These are phyloP conservation scores for Diplogasteroides magnus DNA, from an alignment of 1,140 invertebrate genomes.

Conservation along the genomic window DNA sequence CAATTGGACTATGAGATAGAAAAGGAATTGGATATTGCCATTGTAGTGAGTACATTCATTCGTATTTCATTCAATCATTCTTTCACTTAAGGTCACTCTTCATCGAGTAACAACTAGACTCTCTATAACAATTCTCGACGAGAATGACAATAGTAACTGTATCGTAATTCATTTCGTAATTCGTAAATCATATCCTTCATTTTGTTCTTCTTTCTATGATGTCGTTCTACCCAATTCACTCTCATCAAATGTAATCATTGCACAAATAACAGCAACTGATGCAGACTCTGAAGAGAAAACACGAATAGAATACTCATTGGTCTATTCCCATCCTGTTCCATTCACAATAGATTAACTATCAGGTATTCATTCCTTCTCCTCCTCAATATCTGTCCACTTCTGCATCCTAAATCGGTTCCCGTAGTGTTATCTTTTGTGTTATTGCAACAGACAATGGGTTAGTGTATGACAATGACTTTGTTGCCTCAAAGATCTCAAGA, in stretches of 20 bases:
- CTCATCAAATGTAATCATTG: not conserved
- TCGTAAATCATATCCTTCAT: too few relatives aligned
- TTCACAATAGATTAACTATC: not conserved
- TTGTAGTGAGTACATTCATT: not conserved
- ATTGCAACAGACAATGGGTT: too few relatives aligned
- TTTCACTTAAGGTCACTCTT: not conserved
- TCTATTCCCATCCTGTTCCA: not conserved
- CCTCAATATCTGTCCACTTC: too few relatives aligned
- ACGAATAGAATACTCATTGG: not conserved
- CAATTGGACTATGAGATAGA: not conserved
- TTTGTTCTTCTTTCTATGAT: not conserved
- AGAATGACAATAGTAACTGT: not conserved
- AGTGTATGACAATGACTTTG: too few relatives aligned
- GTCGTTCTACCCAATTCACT: not conserved
- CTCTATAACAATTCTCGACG: not conserved
- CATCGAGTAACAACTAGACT: not conserved
- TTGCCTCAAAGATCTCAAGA: too few relatives aligned
- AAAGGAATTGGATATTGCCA: not conserved
- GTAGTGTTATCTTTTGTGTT: too few relatives aligned
- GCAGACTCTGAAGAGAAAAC: not conserved
- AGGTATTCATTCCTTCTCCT: too few relatives aligned
- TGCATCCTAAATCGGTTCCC: too few relatives aligned
- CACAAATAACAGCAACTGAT: not conserved
- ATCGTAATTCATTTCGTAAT: too few relatives aligned
- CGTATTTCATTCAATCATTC: not conserved